These are phyloP conservation scores for Ibycter americanus DNA, from an alignment of 2,797 vertebrate genomes.

Conservation along the genomic window DNA sequence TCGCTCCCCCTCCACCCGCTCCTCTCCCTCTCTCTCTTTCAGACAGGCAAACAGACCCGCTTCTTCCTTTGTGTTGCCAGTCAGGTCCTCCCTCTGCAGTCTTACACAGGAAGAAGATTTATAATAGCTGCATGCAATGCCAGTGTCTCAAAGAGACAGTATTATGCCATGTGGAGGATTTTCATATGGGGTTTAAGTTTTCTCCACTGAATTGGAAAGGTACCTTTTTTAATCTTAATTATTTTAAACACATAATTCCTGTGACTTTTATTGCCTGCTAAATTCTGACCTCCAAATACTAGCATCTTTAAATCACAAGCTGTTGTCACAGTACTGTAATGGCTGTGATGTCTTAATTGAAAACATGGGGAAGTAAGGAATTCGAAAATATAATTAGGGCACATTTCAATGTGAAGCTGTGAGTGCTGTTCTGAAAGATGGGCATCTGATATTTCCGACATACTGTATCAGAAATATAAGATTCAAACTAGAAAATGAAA, in stretches of 20 bases:
- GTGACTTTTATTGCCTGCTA: slow-evolving; percentile 53
- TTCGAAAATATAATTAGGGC: slow-evolving; percentile 41
- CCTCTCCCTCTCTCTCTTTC: slow-evolving; percentile 9
- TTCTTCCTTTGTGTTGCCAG: slow-evolving; percentile 35
- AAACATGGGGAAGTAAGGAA: slow-evolving; percentile 63
- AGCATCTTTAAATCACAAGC: slow-evolving; percentile 58
- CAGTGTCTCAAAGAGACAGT: slow-evolving; percentile 52
- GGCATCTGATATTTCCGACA: slow-evolving; percentile 34
- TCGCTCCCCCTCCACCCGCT: background rate
- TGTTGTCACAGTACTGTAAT: slow-evolving; percentile 61
- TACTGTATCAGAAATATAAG: background rate
- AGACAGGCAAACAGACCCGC: background rate
- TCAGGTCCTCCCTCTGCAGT: slow-evolving; percentile 54
- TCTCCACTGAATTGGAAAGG: slow-evolving; percentile 70
- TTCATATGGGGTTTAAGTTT: slow-evolving; percentile 67
- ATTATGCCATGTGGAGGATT: slow-evolving; percentile 55
- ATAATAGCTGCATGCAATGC: slow-evolving; percentile 39
- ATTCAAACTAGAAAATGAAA: slow-evolving; percentile 19
- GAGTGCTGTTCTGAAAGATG: background rate
- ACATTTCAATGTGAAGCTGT: slow-evolving; percentile 1
- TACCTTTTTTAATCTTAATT: slow-evolving; percentile 61
- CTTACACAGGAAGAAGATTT: slow-evolving; percentile 58
- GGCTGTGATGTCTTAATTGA: slow-evolving; percentile 73
- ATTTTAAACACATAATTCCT: slow-evolving; percentile 70
- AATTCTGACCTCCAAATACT: slow-evolving; percentile 63